A percentile compares a stretch with the other conserved stretches of the same genome.
Conservation (phyloP, 2,797 vertebrate species). For the Halcyon smyrnensis region DNA sequence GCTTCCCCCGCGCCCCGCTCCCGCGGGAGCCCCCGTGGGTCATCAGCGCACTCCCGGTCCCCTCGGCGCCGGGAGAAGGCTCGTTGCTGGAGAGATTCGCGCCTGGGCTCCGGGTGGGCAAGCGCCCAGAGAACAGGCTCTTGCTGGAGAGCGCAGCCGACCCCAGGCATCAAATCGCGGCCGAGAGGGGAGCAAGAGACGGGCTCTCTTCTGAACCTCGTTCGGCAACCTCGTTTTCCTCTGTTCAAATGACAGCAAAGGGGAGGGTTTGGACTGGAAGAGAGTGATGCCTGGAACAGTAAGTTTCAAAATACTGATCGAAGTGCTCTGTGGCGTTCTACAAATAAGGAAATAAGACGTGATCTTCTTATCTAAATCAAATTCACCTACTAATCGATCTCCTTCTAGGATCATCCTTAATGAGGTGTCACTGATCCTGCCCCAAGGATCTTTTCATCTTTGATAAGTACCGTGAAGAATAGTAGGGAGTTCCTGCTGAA, state of each 20-base stretch:
- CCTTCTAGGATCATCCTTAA: neutral
- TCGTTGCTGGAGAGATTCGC: neutral
- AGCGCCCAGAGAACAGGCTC: neutral
- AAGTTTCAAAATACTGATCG: neutral
- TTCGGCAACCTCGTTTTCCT: neutral
- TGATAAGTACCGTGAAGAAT: neutral
- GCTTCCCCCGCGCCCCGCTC: neutral
- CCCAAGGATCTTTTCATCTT: neutral
- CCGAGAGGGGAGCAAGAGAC: neutral
- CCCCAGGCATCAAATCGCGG: neutral
- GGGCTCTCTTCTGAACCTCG: neutral
- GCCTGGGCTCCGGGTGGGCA: accelerated
- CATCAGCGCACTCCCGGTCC: neutral
- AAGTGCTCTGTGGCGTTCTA: neutral
- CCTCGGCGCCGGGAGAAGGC: neutral
- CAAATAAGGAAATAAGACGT: neutral
- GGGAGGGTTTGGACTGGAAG: neutral
- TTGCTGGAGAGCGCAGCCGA: no score
- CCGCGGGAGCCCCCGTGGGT: neutral
- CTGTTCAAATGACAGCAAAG: accelerated
- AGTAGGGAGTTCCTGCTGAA: neutral
- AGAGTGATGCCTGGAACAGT: neutral
- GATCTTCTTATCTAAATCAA: neutral
- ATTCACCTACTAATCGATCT: neutral
- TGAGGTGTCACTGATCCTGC: neutral